Evolutionary conservation across 1,140 invertebrate species (phyloP), one percentile per base, ranked within the genome.

Genomic region (Pseudoatta argentina): DNA sequence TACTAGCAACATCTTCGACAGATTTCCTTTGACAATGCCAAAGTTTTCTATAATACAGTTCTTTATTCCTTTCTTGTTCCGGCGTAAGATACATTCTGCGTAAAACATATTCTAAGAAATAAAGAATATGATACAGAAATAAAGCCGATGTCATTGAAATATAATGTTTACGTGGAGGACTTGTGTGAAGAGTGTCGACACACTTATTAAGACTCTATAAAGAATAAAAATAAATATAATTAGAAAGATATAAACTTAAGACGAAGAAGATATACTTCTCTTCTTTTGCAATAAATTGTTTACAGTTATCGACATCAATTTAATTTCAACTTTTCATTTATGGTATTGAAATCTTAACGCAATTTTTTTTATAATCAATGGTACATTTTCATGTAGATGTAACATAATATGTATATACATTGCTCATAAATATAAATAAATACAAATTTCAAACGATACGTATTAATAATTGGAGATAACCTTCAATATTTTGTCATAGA

Each of bases 201-300:
- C 48, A 24, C 16, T 82, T 82, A 4, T 72, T 12, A 48, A 82
- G 7, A 82, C 72, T 72, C 78, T 82, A 14, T 18, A 82, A 44
- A 57, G 7, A 57, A 53, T 34, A 34, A 57, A 34, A 39, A 34
- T 34, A 34, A 57, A 4, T 34, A 4, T 57, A 24, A 51, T 71
- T 71, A 71, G 30, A 21, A 73, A 39, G 21, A 12, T 73, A 55
- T 34, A 55, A 73, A 30, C 8, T 10, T 30, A 72, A 72, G 6
- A 53, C 3, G 4, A 55, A 44, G n/a, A 48, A 72, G 16, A 16
- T 71, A 48, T 48, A n/a, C 0, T 5, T 2, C 5, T 18, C 12
- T 72, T 55, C 5, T 55, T 55, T 55, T 30, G 12, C 1, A 21
- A 67, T 67, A 27, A 51, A 51, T 30, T 63, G 7, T 39, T 39